Evolutionary conservation across 2,888 invertebrate genomes (phyloP), one percentile per base, ranked within the genome.

Genomic region (Rhingia rostrata): DNA sequence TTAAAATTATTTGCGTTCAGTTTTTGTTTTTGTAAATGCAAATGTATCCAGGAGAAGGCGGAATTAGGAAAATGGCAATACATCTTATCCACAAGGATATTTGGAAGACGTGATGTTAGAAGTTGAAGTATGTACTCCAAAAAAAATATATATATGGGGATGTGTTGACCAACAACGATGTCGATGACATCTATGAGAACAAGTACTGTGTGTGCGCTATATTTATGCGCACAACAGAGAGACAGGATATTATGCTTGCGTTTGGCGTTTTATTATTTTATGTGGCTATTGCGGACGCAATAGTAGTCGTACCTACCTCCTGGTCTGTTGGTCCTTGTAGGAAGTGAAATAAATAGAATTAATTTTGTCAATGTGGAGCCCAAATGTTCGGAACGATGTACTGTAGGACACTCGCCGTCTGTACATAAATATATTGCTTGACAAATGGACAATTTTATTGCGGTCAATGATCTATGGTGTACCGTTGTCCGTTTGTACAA

Each of bases 11-110:
- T 70, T 45, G 70, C 64, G 12, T 41, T 64, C 49, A 43, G 37
- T 72, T 73, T 80, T 70, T 37, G 64, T 78, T 53, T 63, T 64
- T 56, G 39, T n/a, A 67, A 63, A 78, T 78, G 77, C 72, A 73
- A 83, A 83, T 78, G 39, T 58, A 30, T 39, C 3, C n/a, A 35
- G 6, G 35, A 41, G 14, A 0, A 33, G 35, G 12, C 30, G n/a
- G 49, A 22, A 39, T 10, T 14, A 32, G 33, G 30, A 35, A 67
- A 45, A 9, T 58, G 58, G 56, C 73, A 64, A 47, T 72, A 70
- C 64, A 64, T 78, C 64, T 60, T 53, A 22, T 22, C 22, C 22
- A 41, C 33, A 54, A 14, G 51, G 45, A 67, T 69, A 79, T 79
- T 72, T 63, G 51, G 35, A 49, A 49, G 72, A 83, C 82, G 78